A percentile compares a stretch with the other conserved stretches of the same genome.
These are phyloP conservation scores for Syndactyla subalaris DNA, from an alignment of 2,797 vertebrate genomes.

Conservation along the genomic window DNA sequence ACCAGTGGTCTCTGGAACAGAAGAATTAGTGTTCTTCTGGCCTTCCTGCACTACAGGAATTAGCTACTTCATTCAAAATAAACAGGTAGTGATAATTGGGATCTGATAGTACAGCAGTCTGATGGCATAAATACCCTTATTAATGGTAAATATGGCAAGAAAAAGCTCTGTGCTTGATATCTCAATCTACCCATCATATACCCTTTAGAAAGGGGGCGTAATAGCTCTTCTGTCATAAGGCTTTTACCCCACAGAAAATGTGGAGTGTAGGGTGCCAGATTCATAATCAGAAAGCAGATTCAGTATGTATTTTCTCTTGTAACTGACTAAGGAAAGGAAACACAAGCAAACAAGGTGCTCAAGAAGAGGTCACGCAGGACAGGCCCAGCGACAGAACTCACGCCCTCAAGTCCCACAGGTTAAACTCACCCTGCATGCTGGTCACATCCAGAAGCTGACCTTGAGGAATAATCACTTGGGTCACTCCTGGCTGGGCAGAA, in stretches of 20 bases:
- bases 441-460: constrained; percentile 73
- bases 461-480: constrained; percentile 82
- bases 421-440: constrained; percentile 70
- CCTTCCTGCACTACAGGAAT: not conserved
- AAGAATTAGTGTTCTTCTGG: not conserved
- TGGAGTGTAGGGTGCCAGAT: not conserved
- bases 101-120: not conserved
- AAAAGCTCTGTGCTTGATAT: not conserved
- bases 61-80: not conserved
- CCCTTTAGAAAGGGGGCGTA: not conserved
- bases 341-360: not conserved
- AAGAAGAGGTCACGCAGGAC: not conserved
- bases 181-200: not conserved
- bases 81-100: not conserved
- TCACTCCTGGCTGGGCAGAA: constrained; percentile 75
- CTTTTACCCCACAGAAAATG: not conserved
- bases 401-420: not conserved
- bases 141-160: not conserved
- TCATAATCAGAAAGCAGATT: not conserved
- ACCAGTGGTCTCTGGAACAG: not conserved
- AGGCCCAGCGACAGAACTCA: not conserved
- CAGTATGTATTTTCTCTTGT: not conserved
- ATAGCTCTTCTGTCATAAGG: not conserved
- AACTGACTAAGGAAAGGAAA: not conserved
- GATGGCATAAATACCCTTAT: not conserved